phyloP scores from a whole-genome alignment of 2,888 invertebrate species.

The Pocota personata region DNA sequence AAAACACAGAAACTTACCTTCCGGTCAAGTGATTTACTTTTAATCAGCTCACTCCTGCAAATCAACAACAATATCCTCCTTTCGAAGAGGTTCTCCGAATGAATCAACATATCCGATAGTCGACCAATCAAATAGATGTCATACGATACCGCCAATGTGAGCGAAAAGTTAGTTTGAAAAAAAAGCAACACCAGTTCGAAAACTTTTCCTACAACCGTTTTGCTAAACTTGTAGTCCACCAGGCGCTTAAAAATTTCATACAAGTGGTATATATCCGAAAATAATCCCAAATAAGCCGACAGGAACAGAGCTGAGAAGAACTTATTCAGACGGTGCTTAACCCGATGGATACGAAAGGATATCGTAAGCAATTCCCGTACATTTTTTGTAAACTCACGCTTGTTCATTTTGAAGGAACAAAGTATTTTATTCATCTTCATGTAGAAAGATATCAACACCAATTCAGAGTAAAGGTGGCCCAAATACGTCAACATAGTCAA shows the following conservation, averaged over 20 bases:
- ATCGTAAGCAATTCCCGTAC: neutral
- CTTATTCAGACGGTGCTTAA: neutral
- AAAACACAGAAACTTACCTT: neutral
- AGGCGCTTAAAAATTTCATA: neutral
- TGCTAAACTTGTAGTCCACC: neutral
- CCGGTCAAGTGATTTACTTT: neutral
- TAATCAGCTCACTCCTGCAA: neutral
- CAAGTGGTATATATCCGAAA: neutral
- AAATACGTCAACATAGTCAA: neutral
- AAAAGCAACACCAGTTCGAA: neutral
- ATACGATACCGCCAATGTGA: neutral
- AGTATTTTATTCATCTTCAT: neutral
- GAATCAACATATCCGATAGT: neutral
- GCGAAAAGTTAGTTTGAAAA: neutral
- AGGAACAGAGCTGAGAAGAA: neutral
- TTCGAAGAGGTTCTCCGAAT: neutral
- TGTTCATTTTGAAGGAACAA: neutral
- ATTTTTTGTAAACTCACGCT: neutral
- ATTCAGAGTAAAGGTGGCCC: slow-evolving; percentile 5
- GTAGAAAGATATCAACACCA: slow-evolving; percentile 7
- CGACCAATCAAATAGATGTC: slow-evolving; percentile 4
- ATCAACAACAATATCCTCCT: neutral
- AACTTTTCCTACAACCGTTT: too few species aligned
- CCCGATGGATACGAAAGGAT: slow-evolving; percentile 5
- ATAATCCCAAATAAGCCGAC: neutral